Evolutionary conservation across 2,888 invertebrate species (phyloP).

Genomic region (Lamellibrachia satsuma): DNA sequence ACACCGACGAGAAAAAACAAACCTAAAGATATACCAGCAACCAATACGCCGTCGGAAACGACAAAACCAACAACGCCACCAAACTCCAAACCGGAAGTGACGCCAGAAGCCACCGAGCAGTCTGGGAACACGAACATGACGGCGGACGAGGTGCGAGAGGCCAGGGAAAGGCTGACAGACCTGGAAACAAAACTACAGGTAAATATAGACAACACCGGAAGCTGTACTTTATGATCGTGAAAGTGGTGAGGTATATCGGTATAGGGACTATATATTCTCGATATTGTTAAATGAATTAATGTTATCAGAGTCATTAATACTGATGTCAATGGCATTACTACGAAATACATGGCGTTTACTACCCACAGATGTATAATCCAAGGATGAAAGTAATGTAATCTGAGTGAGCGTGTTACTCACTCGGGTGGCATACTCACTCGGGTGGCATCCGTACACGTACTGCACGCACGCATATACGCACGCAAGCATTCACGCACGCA

Average conservation of each 20-base stretch:
- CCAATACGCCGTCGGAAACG: neutral
- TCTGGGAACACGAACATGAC: neutral
- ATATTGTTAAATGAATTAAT: neutral
- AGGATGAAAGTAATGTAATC: no score
- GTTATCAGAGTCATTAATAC: neutral
- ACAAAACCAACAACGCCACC: neutral
- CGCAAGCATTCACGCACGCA: no score
- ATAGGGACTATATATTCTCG: neutral
- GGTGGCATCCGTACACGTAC: no score
- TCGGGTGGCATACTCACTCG: no score
- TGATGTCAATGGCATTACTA: no score
- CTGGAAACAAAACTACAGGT: constrained; percentile 21
- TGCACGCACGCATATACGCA: no score
- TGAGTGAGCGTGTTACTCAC: no score
- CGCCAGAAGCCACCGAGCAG: neutral
- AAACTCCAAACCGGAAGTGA: neutral
- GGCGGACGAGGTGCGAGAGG: constrained; percentile 21
- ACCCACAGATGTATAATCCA: no score
- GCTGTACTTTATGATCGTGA: no score
- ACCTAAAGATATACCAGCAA: neutral
- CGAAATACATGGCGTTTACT: no score
- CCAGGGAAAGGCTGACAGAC: constrained; percentile 8
- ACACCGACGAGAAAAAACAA: constrained; percentile 5
- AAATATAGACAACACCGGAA: neutral
- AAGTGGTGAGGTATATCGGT: no score